A percentile compares a stretch with the other conserved stretches of the same genome.
phyloP scores from a whole-genome alignment of 2,113 vertebrate genomes.

The Dipodomys stephensi region DNA sequence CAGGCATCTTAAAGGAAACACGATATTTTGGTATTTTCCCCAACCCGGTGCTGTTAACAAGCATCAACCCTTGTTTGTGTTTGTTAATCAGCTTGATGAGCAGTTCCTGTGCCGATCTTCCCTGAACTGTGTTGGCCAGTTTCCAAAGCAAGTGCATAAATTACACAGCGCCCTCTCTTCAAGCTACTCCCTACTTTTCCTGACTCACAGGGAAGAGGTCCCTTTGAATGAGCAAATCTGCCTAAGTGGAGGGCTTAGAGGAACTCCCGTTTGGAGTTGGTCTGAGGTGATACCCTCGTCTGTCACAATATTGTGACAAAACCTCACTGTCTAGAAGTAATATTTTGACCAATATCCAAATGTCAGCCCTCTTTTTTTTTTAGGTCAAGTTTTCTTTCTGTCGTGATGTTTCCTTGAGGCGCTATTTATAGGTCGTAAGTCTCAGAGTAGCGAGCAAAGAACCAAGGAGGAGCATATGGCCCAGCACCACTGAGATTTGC shows the following conservation, averaged over 20 bases:
- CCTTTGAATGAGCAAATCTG: slow-evolving; percentile 42
- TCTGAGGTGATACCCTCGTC: slow-evolving; percentile 15
- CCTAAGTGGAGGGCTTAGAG: neutral
- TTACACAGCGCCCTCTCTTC: slow-evolving; percentile 77
- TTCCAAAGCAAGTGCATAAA: slow-evolving; percentile 80
- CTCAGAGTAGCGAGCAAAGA: slow-evolving; percentile 65
- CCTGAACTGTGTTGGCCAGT: slow-evolving; percentile 74
- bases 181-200: slow-evolving; percentile 67
- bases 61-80: slow-evolving; percentile 79
- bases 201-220: slow-evolving; percentile 58
- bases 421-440: slow-evolving; percentile 74
- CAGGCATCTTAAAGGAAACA: slow-evolving; percentile 65
- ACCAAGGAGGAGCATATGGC: slow-evolving; percentile 64
- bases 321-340: slow-evolving; percentile 50
- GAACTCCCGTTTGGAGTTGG: neutral
- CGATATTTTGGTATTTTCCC: slow-evolving; percentile 75
- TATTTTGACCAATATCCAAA: slow-evolving; percentile 79
- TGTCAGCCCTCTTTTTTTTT: slow-evolving; percentile 45
- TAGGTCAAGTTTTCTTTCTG: slow-evolving; percentile 54
- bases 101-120: slow-evolving; percentile 75
- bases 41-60: slow-evolving; percentile 79
- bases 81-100: slow-evolving; percentile 81
- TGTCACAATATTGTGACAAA: slow-evolving; percentile 70
- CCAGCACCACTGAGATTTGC: slow-evolving; percentile 50
- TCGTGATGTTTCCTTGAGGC: slow-evolving; percentile 46